Evolutionary conservation across 2,888 invertebrate species (phyloP), one percentile per base, ranked within the genome.

Genomic region (Ganaspis brasiliensis): DNA sequence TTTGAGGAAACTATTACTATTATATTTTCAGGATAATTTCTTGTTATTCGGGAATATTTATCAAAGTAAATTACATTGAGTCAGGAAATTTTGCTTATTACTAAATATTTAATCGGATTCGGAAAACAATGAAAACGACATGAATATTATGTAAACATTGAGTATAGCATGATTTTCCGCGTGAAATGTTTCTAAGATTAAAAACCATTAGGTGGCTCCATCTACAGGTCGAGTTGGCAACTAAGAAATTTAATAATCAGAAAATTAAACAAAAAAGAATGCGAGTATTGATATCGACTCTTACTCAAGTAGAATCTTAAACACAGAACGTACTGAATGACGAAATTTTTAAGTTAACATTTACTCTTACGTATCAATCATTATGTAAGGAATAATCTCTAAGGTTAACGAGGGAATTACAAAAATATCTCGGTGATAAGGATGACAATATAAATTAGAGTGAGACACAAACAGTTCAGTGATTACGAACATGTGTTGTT

Each of bases 181-280:
- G 14, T 45, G 3, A n/a, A n/a, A n/a, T n/a, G n/a, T n/a, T n/a
- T n/a, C n/a, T 10, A 9, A 40, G 24, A 40, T 40, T 67, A 67
- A 24, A 67, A 67, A 67, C 40, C 63, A 67, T 40, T 40, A 67
- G 8, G 67, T 67, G 67, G 67, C 67, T 45, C 67, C 40, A 67
- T 67, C 67, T 19, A n/a, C n/a, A 45, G 21, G 45, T n/a, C 9
- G 14, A 24, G 24, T 24, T 8, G 45, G 12, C 37, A 67, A 14
- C 24, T 67, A 5, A 24, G 8, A n/a, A 21, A 67, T 45, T 45
- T 40, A 24, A 67, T 45, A 67, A 45, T n/a, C 45, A n/a, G 45
- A n/a, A 45, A 24, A 52, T 8, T 19, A 19, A 63, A 37, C 19
- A 63, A 63, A 63, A 12, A 16, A 24, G 24, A 9, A 56, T 24